Evolutionary conservation across 1,140 invertebrate genomes (phyloP), one percentile per base, ranked within the genome.

Genomic region (Anastrepha ludens): DNA sequence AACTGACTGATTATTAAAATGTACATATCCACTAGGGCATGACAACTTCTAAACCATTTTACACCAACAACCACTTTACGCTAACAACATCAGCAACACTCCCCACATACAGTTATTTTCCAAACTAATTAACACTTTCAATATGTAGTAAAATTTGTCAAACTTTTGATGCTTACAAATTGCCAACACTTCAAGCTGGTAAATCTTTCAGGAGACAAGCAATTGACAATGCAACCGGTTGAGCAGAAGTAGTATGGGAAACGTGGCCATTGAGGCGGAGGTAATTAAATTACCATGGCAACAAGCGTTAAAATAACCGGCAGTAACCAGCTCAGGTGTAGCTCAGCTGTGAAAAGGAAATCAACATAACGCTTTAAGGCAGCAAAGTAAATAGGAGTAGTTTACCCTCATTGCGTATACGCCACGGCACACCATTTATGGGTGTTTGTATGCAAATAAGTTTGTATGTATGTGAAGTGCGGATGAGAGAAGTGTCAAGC

Each of bases 71-170:
- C 70, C 41, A 78, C 17, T 78, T 78, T 17, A 58, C 74, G 29
- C 47, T 55, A n/a, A 2, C 17, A 55, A 50, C 74, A 44, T 50
- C 8, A 50, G 17, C 11, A 74, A 44, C 67, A 44, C 29, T 47
- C 13, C 70, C 44, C 1, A 74, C 44, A 50, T 15, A 55, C 8
- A 81, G 44, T 39, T 74, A 74, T 58, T 81, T 74, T 41, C n/a
- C n/a, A 81, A 44, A 55, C 74, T 81, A 81, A 81, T 81, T 81
- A 81, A 55, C 74, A 81, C 74, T 15, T 81, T 55, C 44, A 50
- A 81, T 55, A 20, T 81, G 47, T 29, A 29, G 47, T 81, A 58
- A 55, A 81, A 81, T 81, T 55, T 55, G n/a, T 20, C 9, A 55
- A 81, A 81, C 50, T 55, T 81, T 81, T 55, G 44, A 81, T 50